phyloP scores from a whole-genome alignment of 2,797 vertebrate species.

The Scolopax bukidnonensis region DNA sequence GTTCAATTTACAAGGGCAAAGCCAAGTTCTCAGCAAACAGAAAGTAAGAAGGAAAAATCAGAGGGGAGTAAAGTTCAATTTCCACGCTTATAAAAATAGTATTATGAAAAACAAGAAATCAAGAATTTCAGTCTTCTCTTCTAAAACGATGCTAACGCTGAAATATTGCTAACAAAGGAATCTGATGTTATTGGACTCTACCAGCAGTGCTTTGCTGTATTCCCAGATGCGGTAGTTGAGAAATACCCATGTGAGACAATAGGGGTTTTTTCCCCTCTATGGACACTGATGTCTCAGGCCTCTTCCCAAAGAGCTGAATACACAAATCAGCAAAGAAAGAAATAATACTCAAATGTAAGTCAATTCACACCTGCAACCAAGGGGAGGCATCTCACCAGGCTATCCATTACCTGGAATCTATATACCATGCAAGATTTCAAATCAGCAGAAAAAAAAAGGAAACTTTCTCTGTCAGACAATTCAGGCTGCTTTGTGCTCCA shows the following conservation, averaged over 20 bases:
- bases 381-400: not conserved
- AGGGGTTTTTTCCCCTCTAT: not conserved
- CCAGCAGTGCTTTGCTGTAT: not conserved
- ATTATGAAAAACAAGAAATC: not conserved
- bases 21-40: not conserved
- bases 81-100: not conserved
- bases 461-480: not conserved
- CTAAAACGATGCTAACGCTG: not conserved
- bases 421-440: not conserved
- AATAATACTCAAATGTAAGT: not conserved
- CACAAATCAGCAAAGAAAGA: not conserved
- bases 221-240: not conserved
- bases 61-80: not conserved
- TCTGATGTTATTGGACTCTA: not conserved
- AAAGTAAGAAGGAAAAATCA: not conserved
- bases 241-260: not conserved
- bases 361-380: not conserved
- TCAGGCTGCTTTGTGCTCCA: not conserved
- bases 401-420: not conserved
- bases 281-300: not conserved
- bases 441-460: not conserved
- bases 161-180: not conserved
- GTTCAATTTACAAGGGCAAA: slow-evolving; percentile 9
- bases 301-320: not conserved
- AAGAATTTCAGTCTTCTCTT: not conserved